Base-by-base conservation (phyloP, 2,797 vertebrate genomes). In the Phataginus tricuspis region DNA sequence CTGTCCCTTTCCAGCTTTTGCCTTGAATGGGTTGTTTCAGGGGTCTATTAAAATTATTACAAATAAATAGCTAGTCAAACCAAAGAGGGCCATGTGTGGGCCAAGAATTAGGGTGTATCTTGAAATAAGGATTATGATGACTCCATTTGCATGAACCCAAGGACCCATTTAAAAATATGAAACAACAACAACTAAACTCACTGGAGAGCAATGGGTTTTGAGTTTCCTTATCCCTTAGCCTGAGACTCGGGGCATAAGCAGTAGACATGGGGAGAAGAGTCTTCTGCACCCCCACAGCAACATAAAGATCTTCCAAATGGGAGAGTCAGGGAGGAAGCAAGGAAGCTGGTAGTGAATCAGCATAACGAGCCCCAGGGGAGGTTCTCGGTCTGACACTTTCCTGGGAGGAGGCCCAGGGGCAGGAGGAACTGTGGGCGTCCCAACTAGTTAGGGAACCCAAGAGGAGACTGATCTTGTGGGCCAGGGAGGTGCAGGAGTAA, bases 1-100 rank as follows among this genome's bases (percentile, higher is more conserved):
- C 77, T 78, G n/a, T 94, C 89, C 69, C 29, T 63, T 79, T 93
- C 59, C 77, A 92, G 25, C 2, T 83, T 93, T 78, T 85, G 34
- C 66, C 84, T 92, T 89, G n/a, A 89, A n/a, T 92, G 18, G 23
- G 45, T 15, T 57, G 4, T 49, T 85, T 49, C 55, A n/a, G 29
- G 9, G 29, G 5, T 55, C 16, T 83, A 29, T 86, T 71, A 86
- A 0, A 71, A 83, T 72, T 42, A 69, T 79, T 83, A 59, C 66
- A 83, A 74, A 68, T 69, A 90, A 92, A 64, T 57, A 79, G 39
- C n/a, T 92, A 82, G 16, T 74, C 77, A 89, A 78, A 53, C 57
- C 11, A 75, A 91, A 85, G 45, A 49, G 7, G 25, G 10, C 10
- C 34, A 66, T n/a, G 14, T 68, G 19, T 78, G 79, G 31, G 55